Conservation (phyloP, 2,113 vertebrate genomes). For the Macroglossus sobrinus region DNA sequence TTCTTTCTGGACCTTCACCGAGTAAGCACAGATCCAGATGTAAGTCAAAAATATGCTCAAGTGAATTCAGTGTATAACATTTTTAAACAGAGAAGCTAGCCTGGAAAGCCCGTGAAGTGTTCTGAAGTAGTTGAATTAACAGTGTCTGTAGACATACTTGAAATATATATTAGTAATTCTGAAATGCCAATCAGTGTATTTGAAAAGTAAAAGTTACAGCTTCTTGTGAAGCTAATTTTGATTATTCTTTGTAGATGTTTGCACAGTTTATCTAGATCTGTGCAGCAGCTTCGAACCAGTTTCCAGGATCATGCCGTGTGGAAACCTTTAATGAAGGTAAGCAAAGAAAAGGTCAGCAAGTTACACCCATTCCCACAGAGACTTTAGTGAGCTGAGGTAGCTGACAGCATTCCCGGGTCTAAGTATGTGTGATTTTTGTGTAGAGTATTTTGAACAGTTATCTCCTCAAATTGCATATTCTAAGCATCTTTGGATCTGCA, state of each 20-base stretch:
- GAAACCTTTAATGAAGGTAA: slow-evolving; percentile 99
- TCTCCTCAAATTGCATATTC: neutral
- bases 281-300: slow-evolving; percentile 98
- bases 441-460: neutral
- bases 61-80: slow-evolving; percentile 27
- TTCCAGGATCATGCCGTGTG: slow-evolving; percentile 99
- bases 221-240: slow-evolving; percentile 63
- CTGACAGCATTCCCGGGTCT: neutral
- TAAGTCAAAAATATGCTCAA: slow-evolving; percentile 29
- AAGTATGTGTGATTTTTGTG: neutral
- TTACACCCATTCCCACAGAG: neutral
- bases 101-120: neutral
- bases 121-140: neutral
- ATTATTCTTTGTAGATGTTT: slow-evolving; percentile 90
- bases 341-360: slow-evolving; percentile 7
- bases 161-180: slow-evolving; percentile 1
- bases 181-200: slow-evolving; percentile 9
- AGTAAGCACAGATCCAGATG: slow-evolving; percentile 57
- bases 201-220: neutral
- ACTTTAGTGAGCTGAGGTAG: neutral
- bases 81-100: neutral
- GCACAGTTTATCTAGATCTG: slow-evolving; percentile 98
- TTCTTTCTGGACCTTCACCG: slow-evolving; percentile 52
- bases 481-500: neutral
- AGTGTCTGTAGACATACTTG: slow-evolving; percentile 23